Base-by-base conservation (phyloP, 2,888 invertebrate genomes). In the Crocallis elinguaria region DNA sequence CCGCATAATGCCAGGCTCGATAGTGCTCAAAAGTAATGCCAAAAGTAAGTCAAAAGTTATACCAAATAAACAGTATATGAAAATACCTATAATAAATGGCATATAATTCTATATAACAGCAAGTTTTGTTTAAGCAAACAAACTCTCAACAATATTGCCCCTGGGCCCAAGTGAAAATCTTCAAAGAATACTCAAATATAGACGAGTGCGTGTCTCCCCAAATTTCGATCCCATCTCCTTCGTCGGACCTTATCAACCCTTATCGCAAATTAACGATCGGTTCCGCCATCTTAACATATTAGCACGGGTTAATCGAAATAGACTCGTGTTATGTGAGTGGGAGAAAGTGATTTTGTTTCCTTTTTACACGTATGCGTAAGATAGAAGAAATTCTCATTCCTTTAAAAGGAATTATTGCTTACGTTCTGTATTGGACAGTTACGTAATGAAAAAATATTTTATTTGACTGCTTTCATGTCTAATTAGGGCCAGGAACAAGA, bases 231-330 rank as follows among this genome's bases (percentile, higher is more conserved):
- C 66, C 72, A 71, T 73, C 71, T 70, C 66, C n/a, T n/a, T n/a
- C 72, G 67, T 75, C 69, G 68, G 58, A 49, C 58, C 70, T 73
- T 71, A 76, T 58, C 56, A 66, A 69, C 63, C 66, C 71, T 74
- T 75, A 80, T 79, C 76, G 72, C 73, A 75, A 78, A 80, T 80
- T 77, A 79, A 79, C 75, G 75, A 75, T 77, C 48, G 32, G 38
- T 14, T 33, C 12, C 41, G 43, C 50, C 37, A 43, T 58, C 53
- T 49, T 43, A 46, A 41, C 53, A 45, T 58, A 58, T 58, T 53
- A 58, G 46, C 49, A 37, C 38, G 39, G 35, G 46, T 43, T 52
- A 50, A 53, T 53, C 49, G 53, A 46, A 53, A 57, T 38, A 38
- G 36, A 37, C 30, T 42, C 9, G 37, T 16, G 21, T 39, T 3